phyloP scores from a whole-genome alignment of 1,140 invertebrate genomes.

The Drosophila insularis region DNA sequence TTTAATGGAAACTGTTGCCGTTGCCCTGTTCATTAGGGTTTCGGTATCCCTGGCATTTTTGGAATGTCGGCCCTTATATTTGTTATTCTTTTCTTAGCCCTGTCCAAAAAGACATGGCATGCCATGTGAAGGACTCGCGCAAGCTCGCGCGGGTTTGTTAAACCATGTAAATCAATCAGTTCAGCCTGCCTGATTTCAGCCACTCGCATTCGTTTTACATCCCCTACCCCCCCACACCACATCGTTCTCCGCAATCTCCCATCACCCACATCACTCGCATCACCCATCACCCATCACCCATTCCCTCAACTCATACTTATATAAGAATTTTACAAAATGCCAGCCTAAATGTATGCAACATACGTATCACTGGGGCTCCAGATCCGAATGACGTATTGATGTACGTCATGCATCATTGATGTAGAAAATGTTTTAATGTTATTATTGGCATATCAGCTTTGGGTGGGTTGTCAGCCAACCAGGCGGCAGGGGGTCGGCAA shows the following conservation, averaged over 20 bases:
- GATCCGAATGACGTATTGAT: conserved; percentile 64
- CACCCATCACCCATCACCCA: not conserved
- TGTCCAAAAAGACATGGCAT: conserved; percentile 52
- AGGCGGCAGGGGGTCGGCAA: not conserved
- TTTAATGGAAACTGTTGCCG: conserved; percentile 58
- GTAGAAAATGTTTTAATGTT: conserved; percentile 78
- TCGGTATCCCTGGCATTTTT: not conserved
- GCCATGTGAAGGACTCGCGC: conserved; percentile 64
- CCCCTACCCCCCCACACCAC: not conserved
- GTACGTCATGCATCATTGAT: conserved; percentile 78
- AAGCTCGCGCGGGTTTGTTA: conserved; percentile 30
- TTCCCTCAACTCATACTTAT: not conserved
- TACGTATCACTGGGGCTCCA: conserved; percentile 10
- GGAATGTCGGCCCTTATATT: not conserved
- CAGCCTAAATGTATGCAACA: conserved; percentile 54
- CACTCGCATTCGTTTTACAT: too few species aligned
- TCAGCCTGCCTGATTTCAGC: conserved; percentile 40
- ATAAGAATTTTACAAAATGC: conserved; percentile 41
- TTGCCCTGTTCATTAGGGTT: conserved; percentile 1
- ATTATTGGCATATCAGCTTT: conserved; percentile 55
- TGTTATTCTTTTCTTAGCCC: conserved; percentile 4
- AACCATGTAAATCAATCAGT: conserved; percentile 77
- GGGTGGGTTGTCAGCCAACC: conserved; percentile 5
- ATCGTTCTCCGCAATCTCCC: not conserved
- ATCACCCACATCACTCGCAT: not conserved